Base-by-base conservation (phyloP, 2,888 invertebrate genomes). In the Julus scandinavius region DNA sequence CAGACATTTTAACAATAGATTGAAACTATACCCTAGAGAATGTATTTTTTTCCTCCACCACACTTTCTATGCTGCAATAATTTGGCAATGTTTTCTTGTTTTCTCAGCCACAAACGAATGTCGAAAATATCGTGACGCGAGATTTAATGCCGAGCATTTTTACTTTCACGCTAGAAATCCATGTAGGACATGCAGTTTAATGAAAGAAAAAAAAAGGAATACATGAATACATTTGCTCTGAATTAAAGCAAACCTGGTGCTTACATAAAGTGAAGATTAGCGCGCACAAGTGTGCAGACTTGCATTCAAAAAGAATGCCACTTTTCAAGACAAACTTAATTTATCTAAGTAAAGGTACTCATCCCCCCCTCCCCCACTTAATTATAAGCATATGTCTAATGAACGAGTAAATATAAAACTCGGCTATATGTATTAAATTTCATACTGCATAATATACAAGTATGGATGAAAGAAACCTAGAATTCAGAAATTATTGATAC, bases 1-100 rank as follows among this genome's bases (percentile, higher is more conserved):
- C 50, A 45, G 85, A 45, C 85, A 85, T 85, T 85, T 85, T 85
- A 85, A 50, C 85, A 85, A 85, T 85, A 85, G 50, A 85, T 85
- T 49, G 85, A 85, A 45, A 85, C 50, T 49, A 85, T 85, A 49
- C 85, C 85, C 85, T 45, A 20, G 85, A 85, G 85, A 29, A 85
- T 20, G 20, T 85, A n/a, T 54, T 49, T 45, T 49, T 45, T 7
- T 45, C 45, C 45, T 13, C 45, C 85, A 20, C 11, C 85, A 85
- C 50, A 85, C 20, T 49, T 41, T 49, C 85, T 40, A 45, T n/a
- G 85, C 45, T 29, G 80, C 41, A 85, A 85, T 85, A 85, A 85
- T 85, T 85, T 85, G 85, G 85, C 85, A 85, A 20, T 50, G 45
- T 85, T 49, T 45, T 85, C 85, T 45, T 85, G 85, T 85, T 85